These are phyloP conservation scores for Ephydatia muelleri DNA, from an alignment of 37 sponge, comb jelly and placozoan genomes.

Conservation along the genomic window DNA sequence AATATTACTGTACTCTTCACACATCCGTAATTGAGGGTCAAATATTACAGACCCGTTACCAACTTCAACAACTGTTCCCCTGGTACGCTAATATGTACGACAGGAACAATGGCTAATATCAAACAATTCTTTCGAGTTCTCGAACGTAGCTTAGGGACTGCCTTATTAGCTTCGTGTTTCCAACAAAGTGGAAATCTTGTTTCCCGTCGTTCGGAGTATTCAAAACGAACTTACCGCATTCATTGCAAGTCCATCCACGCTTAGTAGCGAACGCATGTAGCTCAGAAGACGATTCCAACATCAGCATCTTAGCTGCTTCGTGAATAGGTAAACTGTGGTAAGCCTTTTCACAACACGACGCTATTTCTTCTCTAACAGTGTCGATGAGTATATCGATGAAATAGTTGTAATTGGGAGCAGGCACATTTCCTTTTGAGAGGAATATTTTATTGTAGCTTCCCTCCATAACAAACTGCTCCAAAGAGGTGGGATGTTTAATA, in stretches of 20 bases:
- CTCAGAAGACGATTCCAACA: conserved; percentile 37
- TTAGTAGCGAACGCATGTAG: conserved; percentile 39
- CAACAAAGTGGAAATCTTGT: conserved; percentile 52
- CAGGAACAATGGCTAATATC: no score
- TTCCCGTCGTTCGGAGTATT: conserved; percentile 49
- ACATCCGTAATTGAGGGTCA: no score
- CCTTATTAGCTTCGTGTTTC: conserved; percentile 41
- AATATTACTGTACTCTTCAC: no score
- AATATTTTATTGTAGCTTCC: conserved; percentile 98
- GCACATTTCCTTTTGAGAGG: conserved; percentile 86
- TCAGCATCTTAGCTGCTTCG: conserved; percentile 79
- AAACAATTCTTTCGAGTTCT: conserved; percentile 95
- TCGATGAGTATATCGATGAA: conserved; percentile 89
- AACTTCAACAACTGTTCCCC: no score
- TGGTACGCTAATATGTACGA: no score
- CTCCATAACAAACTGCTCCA: conserved; percentile 98
- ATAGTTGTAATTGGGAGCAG: conserved; percentile 84
- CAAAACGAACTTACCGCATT: conserved; percentile 31
- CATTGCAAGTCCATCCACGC: conserved; percentile 62
- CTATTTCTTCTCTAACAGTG: conserved; percentile 92
- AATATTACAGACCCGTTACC: no score
- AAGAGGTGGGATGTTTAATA: conserved; percentile 84
- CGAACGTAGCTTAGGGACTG: conserved; percentile 83
- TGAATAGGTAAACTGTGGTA: conserved; percentile 59
- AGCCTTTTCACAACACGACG: conserved; percentile 80